Evolutionary conservation across 2,113 vertebrate genomes (phyloP), one percentile per base, ranked within the genome.

Genomic region (Sturnira hondurensis): DNA sequence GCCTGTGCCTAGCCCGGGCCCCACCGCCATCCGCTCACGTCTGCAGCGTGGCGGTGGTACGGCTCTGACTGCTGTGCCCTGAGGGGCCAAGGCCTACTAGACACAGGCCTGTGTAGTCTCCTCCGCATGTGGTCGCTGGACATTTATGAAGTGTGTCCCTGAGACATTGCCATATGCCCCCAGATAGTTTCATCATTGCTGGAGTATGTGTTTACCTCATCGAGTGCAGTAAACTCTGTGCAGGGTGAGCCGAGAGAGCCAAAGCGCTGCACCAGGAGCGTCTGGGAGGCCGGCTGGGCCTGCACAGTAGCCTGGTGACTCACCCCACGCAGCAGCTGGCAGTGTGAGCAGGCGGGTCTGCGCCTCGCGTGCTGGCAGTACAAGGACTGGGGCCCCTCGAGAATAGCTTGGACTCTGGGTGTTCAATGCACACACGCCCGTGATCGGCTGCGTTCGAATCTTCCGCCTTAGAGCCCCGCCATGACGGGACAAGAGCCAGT

Each of bases 291-390:
- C 45, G 6, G 26, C 56, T 24, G 26, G 41, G 73, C 56, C 61
- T 47, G 19, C 58, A 24, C 7, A 19, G 50, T 43, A 67, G 28
- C n/a, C 87, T 7, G 12, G 28, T 83, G 92, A 80, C 47, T 96
- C 93, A 91, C 12, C 0, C 38, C 43, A 2, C 13, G 38, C 56
- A 89, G 77, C 83, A 43, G 3, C 41, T 86, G 47, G 82, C 24
- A 58, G 7, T 24, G 24, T 50, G 74, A 41, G 17, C 47, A 76
- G 85, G 41, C 76, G 54, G 43, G 58, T 86, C 88, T 56, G 28
- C 19, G n/a, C 71, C 81, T 85, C 45, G 45, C 56, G 63, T 65
- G 76, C 71, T 77, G 90, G n/a, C 56, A 91, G 28, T 74, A 22
- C 47, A 86, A 92, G 52, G 38, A 65, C 56, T 15, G 19, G 45